These are phyloP conservation scores for Phengaris arion DNA, from an alignment of 2,888 invertebrate species.

Conservation along the genomic window DNA sequence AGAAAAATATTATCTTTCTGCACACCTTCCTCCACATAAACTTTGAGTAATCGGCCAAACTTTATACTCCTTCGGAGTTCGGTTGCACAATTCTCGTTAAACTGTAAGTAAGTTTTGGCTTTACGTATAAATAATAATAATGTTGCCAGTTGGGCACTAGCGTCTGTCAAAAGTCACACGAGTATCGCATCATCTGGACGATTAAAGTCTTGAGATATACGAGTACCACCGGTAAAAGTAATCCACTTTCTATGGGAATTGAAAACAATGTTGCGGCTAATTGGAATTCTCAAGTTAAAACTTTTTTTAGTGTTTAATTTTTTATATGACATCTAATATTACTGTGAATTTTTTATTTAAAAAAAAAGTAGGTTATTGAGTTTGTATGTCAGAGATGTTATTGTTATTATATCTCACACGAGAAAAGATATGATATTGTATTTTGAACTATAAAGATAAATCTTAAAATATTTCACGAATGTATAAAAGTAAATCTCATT, in stretches of 20 bases:
- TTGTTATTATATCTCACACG: not conserved
- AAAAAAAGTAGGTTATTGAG: not conserved
- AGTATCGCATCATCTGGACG: no score
- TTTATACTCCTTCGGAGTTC: no score
- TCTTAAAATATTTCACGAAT: not conserved
- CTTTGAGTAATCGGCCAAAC: no score
- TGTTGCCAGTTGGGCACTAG: no score
- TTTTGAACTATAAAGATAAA: not conserved
- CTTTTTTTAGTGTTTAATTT: not conserved
- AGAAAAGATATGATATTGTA: not conserved
- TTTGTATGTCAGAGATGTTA: not conserved
- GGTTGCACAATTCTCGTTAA: no score
- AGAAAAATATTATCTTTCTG: no score
- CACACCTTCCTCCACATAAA: no score
- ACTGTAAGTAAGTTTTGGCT: no score
- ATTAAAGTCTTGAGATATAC: not conserved
- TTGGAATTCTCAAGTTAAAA: not conserved
- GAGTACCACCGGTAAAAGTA: not conserved
- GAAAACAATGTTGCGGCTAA: not conserved
- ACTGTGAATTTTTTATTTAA: not conserved
- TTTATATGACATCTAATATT: slow-evolving; percentile 3
- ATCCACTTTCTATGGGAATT: slow-evolving; percentile 6
- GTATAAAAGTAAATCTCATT: not conserved
- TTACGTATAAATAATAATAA: no score
- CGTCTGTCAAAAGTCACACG: no score